Percentiles rank a stretch among this genome's conserved stretches.
Evolutionary conservation across 2,113 vertebrate genomes (phyloP).

Genomic region (Anoplopoma fimbria): DNA sequence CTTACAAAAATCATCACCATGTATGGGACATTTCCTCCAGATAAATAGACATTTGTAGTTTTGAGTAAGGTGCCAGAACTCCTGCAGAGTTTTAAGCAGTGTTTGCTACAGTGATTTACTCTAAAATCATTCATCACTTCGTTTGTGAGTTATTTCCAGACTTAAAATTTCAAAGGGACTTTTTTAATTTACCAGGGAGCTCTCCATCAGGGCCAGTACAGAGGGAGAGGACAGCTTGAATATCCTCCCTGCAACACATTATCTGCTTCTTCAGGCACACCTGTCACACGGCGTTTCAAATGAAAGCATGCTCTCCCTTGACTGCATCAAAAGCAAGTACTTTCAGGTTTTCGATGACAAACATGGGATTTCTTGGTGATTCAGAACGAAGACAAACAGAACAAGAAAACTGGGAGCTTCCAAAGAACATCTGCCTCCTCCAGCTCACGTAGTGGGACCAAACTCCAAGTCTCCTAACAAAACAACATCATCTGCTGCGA

Average conservation of each 20-base stretch:
- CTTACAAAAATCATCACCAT: neutral
- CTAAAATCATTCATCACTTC: slow-evolving; percentile 38
- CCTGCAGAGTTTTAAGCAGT: slow-evolving; percentile 8
- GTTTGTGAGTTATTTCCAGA: slow-evolving; percentile 46
- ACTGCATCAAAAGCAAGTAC: slow-evolving; percentile 64
- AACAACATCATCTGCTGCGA: slow-evolving; percentile 43
- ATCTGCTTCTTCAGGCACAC: slow-evolving; percentile 71
- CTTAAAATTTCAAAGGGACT: slow-evolving; percentile 43
- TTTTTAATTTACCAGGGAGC: slow-evolving; percentile 64
- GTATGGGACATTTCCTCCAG: neutral
- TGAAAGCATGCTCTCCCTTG: slow-evolving; percentile 60
- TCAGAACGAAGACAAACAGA: slow-evolving; percentile 64
- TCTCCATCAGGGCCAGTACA: slow-evolving; percentile 59
- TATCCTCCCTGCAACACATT: slow-evolving; percentile 60
- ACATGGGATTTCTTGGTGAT: slow-evolving; percentile 58
- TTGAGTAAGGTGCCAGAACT: neutral
- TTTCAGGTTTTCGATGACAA: slow-evolving; percentile 57
- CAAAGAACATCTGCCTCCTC: slow-evolving; percentile 66
- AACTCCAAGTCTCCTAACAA: slow-evolving; percentile 48
- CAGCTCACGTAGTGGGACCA: slow-evolving; percentile 48
- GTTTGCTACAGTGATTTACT: slow-evolving; percentile 25
- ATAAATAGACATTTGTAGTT: slow-evolving; percentile 3
- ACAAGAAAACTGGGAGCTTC: slow-evolving; percentile 29
- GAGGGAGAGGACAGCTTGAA: slow-evolving; percentile 68
- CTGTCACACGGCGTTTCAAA: slow-evolving; percentile 74